Evolutionary conservation across 2,888 invertebrate genomes (phyloP).

Genomic region (Melinopterus prodromus): DNA sequence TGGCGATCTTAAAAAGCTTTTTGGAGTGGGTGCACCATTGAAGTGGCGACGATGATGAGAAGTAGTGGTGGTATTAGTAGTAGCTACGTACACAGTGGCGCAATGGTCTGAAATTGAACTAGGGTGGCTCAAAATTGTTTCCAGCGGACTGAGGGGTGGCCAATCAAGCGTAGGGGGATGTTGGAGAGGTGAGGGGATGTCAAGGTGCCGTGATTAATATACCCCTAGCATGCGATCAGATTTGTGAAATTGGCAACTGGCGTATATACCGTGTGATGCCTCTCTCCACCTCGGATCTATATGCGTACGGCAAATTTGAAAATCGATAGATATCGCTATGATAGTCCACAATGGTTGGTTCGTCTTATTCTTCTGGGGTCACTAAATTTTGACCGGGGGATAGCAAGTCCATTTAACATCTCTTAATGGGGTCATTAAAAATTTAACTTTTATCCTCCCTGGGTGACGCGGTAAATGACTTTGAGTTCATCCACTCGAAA

Average conservation of each 20-base stretch:
- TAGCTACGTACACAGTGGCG: slow-evolving; percentile 14
- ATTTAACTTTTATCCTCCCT: neutral
- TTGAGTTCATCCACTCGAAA: no score
- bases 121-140: slow-evolving; percentile 53
- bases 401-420: no score
- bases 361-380: slow-evolving; percentile 14
- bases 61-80: slow-evolving; percentile 36
- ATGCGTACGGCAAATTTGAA: slow-evolving; percentile 50
- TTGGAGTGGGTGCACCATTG: slow-evolving; percentile 37
- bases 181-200: slow-evolving; percentile 59
- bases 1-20: slow-evolving; percentile 56
- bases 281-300: neutral
- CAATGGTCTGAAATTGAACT: slow-evolving; percentile 42
- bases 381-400: no score
- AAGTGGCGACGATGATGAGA: slow-evolving; percentile 15
- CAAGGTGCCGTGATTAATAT: slow-evolving; percentile 65
- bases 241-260: slow-evolving; percentile 60
- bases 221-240: slow-evolving; percentile 64
- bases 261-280: slow-evolving; percentile 39
- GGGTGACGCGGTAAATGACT: no score
- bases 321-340: slow-evolving; percentile 56
- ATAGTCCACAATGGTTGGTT: slow-evolving; percentile 27
- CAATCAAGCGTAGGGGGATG: slow-evolving; percentile 50
- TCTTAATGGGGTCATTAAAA: neutral
- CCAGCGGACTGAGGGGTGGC: slow-evolving; percentile 53